Conservation (phyloP, 2,113 vertebrate species). For the Apistogramma diplotaenia region DNA sequence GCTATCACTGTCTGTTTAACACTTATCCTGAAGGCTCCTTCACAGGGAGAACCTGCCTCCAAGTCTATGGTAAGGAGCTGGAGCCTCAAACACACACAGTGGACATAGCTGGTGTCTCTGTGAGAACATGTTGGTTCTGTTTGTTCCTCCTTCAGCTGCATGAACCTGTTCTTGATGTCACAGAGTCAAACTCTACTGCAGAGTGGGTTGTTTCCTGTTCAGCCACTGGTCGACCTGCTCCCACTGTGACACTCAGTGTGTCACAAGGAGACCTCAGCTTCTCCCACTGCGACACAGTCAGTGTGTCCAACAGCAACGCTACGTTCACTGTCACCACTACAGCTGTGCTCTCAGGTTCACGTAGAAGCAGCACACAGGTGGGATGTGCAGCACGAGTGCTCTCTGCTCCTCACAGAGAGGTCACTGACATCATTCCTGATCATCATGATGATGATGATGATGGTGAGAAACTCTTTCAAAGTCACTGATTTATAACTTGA, state of each 20-base stretch:
- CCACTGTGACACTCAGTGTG: neutral
- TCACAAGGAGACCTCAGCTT: neutral
- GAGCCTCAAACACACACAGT: neutral
- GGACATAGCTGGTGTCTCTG: too few species aligned
- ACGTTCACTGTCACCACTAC: too few species aligned
- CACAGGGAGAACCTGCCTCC: slow-evolving; percentile 14
- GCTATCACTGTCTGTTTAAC: slow-evolving; percentile 31
- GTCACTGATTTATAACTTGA: neutral
- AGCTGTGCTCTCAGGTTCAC: neutral
- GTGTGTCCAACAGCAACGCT: neutral
- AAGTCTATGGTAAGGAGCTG: neutral
- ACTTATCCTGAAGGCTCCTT: slow-evolving; percentile 15
- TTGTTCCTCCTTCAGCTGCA: neutral
- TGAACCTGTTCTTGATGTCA: too few species aligned
- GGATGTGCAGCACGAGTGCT: too few species aligned
- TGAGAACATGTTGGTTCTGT: neutral
- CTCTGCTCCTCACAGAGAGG: neutral
- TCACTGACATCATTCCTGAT: neutral
- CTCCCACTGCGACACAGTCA: neutral
- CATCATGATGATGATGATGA: neutral
- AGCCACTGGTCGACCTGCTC: neutral
- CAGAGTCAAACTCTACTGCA: neutral
- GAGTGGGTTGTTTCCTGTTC: neutral
- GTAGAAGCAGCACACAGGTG: too few species aligned
- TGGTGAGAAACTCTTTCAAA: slow-evolving; percentile 11